Conservation (phyloP, 2,797 vertebrate species). For the Agapornis canus region DNA sequence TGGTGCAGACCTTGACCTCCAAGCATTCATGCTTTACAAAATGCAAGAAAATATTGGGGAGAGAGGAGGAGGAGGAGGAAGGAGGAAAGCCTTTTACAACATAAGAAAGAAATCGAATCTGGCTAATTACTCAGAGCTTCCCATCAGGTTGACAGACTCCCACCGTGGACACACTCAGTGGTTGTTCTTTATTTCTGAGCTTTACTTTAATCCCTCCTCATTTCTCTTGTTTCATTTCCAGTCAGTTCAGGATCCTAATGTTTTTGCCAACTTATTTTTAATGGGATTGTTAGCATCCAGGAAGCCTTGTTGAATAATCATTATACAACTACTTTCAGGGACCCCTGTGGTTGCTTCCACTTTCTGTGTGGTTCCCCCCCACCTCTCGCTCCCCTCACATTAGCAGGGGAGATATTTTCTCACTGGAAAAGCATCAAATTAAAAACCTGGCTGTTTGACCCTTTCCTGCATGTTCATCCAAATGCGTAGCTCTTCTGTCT, state of each 20-base stretch:
- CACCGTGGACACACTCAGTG: slow-evolving; percentile 29
- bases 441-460: slow-evolving; percentile 33
- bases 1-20: neutral
- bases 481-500: neutral
- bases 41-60: neutral
- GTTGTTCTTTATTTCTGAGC: slow-evolving; percentile 57
- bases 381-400: neutral
- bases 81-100: neutral
- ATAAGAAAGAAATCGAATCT: neutral
- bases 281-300: slow-evolving; percentile 64
- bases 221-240: slow-evolving; percentile 65
- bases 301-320: slow-evolving; percentile 66
- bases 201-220: slow-evolving; percentile 67
- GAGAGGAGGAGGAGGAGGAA: neutral
- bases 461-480: neutral
- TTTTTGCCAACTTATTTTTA: slow-evolving; percentile 67
- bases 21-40: neutral
- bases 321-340: slow-evolving; percentile 48
- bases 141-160: slow-evolving; percentile 26
- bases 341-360: slow-evolving; percentile 37
- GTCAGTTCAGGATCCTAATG: slow-evolving; percentile 40
- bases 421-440: neutral
- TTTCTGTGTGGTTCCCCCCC: neutral
- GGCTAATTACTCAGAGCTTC: slow-evolving; percentile 42
- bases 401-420: slow-evolving; percentile 20